Percentiles rank a stretch among this genome's conserved stretches.
phyloP scores from a whole-genome alignment of 2,888 invertebrate genomes.

The Eulithis testata region DNA sequence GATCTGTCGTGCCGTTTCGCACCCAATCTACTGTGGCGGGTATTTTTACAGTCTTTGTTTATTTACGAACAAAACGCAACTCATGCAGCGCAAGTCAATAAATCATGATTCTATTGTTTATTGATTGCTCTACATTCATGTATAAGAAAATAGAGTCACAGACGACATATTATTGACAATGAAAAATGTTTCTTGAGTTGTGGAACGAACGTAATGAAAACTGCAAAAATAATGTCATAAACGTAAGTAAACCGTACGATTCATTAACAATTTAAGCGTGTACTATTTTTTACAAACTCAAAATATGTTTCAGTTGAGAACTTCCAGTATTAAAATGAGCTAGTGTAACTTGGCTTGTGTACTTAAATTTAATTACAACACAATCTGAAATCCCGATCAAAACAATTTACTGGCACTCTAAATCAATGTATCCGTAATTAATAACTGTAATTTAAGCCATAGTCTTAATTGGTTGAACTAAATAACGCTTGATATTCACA shows the following conservation, averaged over 20 bases:
- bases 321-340: not conserved
- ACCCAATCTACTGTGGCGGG: slow-evolving; percentile 44
- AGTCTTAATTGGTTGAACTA: slow-evolving; percentile 28
- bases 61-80: slow-evolving; percentile 30
- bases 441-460: slow-evolving; percentile 21
- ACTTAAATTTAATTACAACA: slow-evolving; percentile 1
- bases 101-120: slow-evolving; percentile 2
- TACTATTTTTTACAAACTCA: too few relatives aligned
- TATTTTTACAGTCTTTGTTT: slow-evolving; percentile 48
- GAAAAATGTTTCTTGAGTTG: too few relatives aligned
- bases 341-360: not conserved
- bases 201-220: too few relatives aligned
- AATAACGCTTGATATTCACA: slow-evolving; percentile 28
- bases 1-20: slow-evolving; percentile 44
- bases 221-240: too few relatives aligned
- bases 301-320: too few relatives aligned
- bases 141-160: too few relatives aligned
- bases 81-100: slow-evolving; percentile 35
- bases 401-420: slow-evolving; percentile 2
- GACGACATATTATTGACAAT: too few relatives aligned
- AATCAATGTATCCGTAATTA: slow-evolving; percentile 11
- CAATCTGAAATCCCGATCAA: slow-evolving; percentile 7
- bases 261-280: too few relatives aligned
- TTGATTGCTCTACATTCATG: too few relatives aligned
- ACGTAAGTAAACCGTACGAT: too few relatives aligned